Evolutionary conservation across 2,888 invertebrate species (phyloP).

Genomic region (Thereva unica): DNA sequence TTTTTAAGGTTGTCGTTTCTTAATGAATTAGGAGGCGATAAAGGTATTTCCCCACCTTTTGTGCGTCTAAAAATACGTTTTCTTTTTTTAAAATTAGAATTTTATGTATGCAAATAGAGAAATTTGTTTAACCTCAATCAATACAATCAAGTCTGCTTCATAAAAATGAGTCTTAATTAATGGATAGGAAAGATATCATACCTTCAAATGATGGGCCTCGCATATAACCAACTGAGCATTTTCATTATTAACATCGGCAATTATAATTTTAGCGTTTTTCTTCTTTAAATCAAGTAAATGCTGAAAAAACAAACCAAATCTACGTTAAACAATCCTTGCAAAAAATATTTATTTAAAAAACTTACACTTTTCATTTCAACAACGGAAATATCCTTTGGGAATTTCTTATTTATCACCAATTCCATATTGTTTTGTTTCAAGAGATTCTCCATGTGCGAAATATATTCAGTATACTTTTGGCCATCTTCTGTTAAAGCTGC

Average conservation of each 20-base stretch:
- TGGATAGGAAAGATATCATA: slow-evolving; percentile 40
- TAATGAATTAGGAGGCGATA: no score
- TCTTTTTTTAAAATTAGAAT: no score
- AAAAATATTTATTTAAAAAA: slow-evolving; percentile 14
- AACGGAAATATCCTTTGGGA: slow-evolving; percentile 64
- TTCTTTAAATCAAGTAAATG: slow-evolving; percentile 68
- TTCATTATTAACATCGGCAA: slow-evolving; percentile 76
- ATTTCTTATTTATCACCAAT: slow-evolving; percentile 71
- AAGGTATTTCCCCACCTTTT: no score
- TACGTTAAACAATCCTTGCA: neutral
- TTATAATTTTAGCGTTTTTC: slow-evolving; percentile 74
- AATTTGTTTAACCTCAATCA: no score
- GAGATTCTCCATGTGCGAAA: slow-evolving; percentile 70
- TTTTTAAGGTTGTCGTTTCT: no score
- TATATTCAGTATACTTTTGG: slow-evolving; percentile 77
- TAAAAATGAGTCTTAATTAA: neutral
- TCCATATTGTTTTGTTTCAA: slow-evolving; percentile 66
- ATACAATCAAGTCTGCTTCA: neutral
- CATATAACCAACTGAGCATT: slow-evolving; percentile 79
- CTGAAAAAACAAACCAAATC: slow-evolving; percentile 54
- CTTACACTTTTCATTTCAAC: slow-evolving; percentile 64
- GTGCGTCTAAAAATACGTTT: no score
- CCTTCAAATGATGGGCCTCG: slow-evolving; percentile 64
- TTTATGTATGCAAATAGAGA: no score
- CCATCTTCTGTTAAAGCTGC: slow-evolving; percentile 80